phyloP scores from a whole-genome alignment of 2,888 invertebrate species.

The Spicauda simplicius region DNA sequence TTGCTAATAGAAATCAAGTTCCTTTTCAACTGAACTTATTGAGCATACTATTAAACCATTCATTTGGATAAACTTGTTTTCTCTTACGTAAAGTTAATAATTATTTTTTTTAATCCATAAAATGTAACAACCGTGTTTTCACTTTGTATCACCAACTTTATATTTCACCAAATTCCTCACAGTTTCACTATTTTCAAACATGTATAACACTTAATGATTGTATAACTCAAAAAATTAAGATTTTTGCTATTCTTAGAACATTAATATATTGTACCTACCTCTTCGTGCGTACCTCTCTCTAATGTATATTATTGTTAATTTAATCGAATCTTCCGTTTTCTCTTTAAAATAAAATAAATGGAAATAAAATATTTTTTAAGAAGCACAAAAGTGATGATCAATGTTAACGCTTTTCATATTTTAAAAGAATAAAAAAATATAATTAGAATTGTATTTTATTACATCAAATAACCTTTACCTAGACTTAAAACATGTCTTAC shows the following conservation, averaged over 20 bases:
- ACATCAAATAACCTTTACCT: no score
- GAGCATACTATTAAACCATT: no score
- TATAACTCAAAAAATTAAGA: background rate
- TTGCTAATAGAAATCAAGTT: no score
- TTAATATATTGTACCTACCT: background rate
- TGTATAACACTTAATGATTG: background rate
- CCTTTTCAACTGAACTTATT: no score
- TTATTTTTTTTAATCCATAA: background rate
- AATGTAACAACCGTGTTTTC: background rate
- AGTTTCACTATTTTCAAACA: background rate
- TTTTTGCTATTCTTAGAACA: background rate
- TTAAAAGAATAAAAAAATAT: conserved; percentile 54
- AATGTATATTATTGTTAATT: conserved; percentile 5
- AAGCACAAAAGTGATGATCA: conserved; percentile 60
- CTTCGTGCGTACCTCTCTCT: conserved; percentile 7
- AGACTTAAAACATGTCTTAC: no score
- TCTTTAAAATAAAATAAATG: conserved; percentile 9
- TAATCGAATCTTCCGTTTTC: conserved; percentile 11
- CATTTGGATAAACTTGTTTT: no score
- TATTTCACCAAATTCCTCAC: background rate
- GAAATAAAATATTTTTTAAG: conserved; percentile 13
- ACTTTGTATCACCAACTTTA: background rate
- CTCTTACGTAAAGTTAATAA: no score
- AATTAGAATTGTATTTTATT: conserved; percentile 5
- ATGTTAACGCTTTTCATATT: conserved; percentile 75